phyloP scores from a whole-genome alignment of 2,888 invertebrate species.

The Megaustenia siamemsis region DNA sequence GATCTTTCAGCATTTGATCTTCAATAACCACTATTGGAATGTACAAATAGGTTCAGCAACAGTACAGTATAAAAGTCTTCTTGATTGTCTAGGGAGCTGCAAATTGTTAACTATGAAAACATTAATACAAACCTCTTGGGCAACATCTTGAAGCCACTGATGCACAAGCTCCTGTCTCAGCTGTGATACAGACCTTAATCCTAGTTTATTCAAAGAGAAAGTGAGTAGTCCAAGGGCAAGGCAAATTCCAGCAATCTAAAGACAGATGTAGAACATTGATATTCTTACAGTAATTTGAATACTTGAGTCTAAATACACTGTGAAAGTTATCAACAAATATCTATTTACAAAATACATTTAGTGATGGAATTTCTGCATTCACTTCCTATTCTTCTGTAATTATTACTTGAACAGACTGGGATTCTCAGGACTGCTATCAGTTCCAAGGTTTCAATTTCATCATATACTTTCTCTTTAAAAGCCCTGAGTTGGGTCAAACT shows the following conservation, averaged over 20 bases:
- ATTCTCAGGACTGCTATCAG: too few relatives aligned
- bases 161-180: conserved; percentile 29
- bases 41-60: background rate
- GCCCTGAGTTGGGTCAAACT: too few relatives aligned
- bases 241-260: conserved; percentile 34
- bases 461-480: too few relatives aligned
- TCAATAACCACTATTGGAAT: background rate
- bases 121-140: conserved; percentile 30
- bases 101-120: background rate
- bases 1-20: background rate
- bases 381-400: too few relatives aligned
- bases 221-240: conserved; percentile 44
- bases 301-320: too few relatives aligned
- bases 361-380: too few relatives aligned
- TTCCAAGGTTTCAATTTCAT: too few relatives aligned
- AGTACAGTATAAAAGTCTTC: background rate
- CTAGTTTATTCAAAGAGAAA: conserved; percentile 32
- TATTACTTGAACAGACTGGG: too few relatives aligned
- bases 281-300: background rate
- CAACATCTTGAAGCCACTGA: conserved; percentile 44
- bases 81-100: background rate
- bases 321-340: too few relatives aligned
- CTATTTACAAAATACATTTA: too few relatives aligned
- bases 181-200: conserved; percentile 1
- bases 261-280: background rate